Percentiles rank a stretch among this genome's conserved stretches.
Conservation (phyloP, 2,113 vertebrate species). For the Hypomesus transpacificus region DNA sequence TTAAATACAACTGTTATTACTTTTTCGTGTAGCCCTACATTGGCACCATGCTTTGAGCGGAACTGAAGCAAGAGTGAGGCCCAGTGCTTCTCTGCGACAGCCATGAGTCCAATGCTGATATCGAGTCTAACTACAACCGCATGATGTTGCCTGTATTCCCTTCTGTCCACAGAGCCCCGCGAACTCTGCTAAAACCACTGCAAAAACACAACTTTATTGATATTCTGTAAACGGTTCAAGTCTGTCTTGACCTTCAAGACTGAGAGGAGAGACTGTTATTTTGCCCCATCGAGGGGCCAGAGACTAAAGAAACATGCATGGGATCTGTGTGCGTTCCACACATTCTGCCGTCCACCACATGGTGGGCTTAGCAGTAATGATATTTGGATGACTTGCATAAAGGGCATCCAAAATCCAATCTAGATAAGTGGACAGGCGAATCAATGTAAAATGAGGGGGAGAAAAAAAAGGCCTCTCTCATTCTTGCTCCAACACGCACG, state of each 20-base stretch:
- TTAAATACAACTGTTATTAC: too few relatives aligned
- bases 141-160: not conserved
- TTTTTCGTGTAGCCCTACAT: too few relatives aligned
- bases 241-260: constrained; percentile 30
- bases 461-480: constrained; percentile 27
- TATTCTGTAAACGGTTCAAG: constrained; percentile 20
- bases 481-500: not conserved
- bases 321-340: constrained; percentile 49
- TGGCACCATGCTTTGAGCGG: too few relatives aligned
- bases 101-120: too few relatives aligned
- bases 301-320: constrained; percentile 45
- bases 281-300: constrained; percentile 38
- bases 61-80: too few relatives aligned
- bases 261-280: constrained; percentile 44
- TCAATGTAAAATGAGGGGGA: constrained; percentile 32
- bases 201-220: constrained; percentile 31
- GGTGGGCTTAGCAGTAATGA: constrained; percentile 57
- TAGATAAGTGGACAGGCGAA: constrained; percentile 44
- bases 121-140: not conserved
- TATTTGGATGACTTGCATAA: constrained; percentile 65
- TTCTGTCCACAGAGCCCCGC: not conserved
- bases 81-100: too few relatives aligned
- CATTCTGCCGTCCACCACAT: constrained; percentile 62
- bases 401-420: constrained; percentile 51
- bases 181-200: constrained; percentile 6